Evolutionary conservation across 2,797 vertebrate species (phyloP).

Genomic region (Lepus townsendii): DNA sequence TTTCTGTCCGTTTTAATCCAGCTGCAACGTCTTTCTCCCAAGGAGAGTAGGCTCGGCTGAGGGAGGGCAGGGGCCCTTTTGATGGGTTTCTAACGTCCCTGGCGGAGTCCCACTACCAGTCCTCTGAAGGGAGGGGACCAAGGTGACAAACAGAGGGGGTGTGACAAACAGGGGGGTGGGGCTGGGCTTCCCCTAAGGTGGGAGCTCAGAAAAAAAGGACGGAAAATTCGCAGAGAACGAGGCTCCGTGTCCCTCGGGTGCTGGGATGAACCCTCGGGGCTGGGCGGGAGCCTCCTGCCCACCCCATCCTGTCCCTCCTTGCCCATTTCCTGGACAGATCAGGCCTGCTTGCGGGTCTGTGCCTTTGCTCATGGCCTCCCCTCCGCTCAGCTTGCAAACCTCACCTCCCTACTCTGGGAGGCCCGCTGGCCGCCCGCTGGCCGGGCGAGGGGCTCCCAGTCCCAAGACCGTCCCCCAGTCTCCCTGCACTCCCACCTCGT

Average conservation of each 20-base stretch:
- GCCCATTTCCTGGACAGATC: rapidly evolving
- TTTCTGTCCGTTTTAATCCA: conserved; percentile 64
- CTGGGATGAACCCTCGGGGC: neutral
- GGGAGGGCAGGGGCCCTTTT: neutral
- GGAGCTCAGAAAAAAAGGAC: neutral
- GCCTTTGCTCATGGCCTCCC: neutral
- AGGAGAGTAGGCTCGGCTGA: neutral
- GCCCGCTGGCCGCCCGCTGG: neutral
- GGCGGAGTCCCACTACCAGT: neutral
- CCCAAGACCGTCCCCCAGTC: neutral
- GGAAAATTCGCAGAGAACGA: neutral
- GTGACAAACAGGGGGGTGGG: neutral
- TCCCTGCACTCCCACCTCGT: too few relatives aligned
- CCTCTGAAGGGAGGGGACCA: conserved; percentile 22
- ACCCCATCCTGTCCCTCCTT: neutral
- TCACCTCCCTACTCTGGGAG: neutral
- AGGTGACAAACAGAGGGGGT: neutral
- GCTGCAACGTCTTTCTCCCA: neutral
- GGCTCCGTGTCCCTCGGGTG: neutral
- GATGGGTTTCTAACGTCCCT: neutral
- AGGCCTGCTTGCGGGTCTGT: neutral
- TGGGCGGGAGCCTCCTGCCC: rapidly evolving
- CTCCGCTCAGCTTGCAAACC: neutral
- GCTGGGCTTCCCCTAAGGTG: neutral
- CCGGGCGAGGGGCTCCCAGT: neutral